Base-by-base conservation (phyloP, 2,113 vertebrate genomes). In the Leucopsar rothschildi region DNA sequence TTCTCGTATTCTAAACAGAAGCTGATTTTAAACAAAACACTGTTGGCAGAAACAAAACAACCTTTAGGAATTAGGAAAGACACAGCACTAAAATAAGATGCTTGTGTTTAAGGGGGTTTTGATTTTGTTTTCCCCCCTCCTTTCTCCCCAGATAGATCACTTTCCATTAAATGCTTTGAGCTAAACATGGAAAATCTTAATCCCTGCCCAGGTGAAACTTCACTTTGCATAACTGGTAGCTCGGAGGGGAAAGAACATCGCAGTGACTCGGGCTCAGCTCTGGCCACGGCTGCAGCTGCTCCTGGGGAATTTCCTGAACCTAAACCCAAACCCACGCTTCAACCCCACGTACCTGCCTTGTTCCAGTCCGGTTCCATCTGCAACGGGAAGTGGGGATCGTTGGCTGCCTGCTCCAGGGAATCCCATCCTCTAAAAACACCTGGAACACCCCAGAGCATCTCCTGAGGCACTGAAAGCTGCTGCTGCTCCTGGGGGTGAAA, bases 21-120 rank as follows among this genome's bases (percentile, higher is more conserved):
- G 47, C 39, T 63, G 78, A 49, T 86, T 92, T 94, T 65, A 92
- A 94, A 91, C 79, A 72, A 94, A 94, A 39, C 12, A 37, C 24
- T 13, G 15, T 22, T 83, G 79, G 53, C 76, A 92, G 88, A 42
- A 91, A 77, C 42, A 75, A 91, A 95, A 87, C 77, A 76, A 85
- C 59, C 70, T 84, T 55, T 20, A 56, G 45, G 35, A n/a, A 69
- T 84, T 79, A 55, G 64, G 56, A 69, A 68, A 76, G 83, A 65
- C 7, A 11, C 16, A 17, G 56, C 8, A 4, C 55, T 86, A 47
- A 86, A 96, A 80, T 76, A 71, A 86, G 57, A 40, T 27, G 37
- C 11, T 42, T 15, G 20, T 61, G 20, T 86, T 42, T 35, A 14
- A 50, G 47, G 37, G 27, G 14, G 8, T 0, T 45, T 50, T 15